These are phyloP conservation scores for Ariopsis seemanni DNA, from an alignment of 2,113 vertebrate species.

Conservation along the genomic window DNA sequence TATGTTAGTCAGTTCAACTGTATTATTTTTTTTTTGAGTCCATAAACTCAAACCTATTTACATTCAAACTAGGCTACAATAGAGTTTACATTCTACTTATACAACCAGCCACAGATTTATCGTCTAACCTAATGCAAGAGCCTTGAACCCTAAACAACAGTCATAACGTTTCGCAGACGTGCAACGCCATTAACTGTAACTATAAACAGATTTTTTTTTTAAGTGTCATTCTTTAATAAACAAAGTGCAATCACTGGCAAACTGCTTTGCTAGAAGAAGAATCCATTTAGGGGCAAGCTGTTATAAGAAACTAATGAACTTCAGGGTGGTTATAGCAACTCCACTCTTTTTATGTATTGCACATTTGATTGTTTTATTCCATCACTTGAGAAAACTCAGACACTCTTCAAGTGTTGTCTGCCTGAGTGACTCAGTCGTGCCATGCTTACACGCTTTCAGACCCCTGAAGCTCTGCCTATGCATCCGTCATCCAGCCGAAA, in stretches of 20 bases:
- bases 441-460: constrained; percentile 17
- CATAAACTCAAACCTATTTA: background rate
- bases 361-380: constrained; percentile 1
- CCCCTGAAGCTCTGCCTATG: constrained; percentile 28
- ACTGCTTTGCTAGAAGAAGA: background rate
- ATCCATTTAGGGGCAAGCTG: background rate
- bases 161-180: background rate
- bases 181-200: background rate
- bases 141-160: too few relatives aligned
- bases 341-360: background rate
- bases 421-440: constrained; percentile 2
- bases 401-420: background rate
- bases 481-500: constrained; percentile 39
- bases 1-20: too few relatives aligned
- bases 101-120: too few relatives aligned
- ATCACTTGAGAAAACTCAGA: background rate
- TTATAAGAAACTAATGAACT: background rate
- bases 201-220: background rate
- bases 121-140: too few relatives aligned
- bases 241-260: background rate
- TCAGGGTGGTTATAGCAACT: background rate
- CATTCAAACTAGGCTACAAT: background rate
- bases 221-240: background rate
- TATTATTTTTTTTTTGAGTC: too few relatives aligned
- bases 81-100: background rate